Conservation (phyloP, 2,113 vertebrate genomes). For the Phoenicopterus ruber region DNA sequence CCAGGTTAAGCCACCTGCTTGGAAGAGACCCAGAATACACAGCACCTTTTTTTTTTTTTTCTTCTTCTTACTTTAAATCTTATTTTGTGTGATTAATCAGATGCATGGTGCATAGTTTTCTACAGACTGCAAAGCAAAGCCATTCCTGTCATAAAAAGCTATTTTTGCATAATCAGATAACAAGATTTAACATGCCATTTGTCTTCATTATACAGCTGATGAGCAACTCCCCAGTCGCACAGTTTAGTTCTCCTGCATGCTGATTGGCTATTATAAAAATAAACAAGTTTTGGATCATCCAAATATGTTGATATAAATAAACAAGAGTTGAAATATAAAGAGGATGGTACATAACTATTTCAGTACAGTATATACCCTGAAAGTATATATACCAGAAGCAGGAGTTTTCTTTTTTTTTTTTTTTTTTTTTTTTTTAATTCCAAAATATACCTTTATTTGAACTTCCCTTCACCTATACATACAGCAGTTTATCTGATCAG, state of each 20-base stretch:
- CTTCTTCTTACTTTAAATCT: neutral
- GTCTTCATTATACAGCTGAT: constrained; percentile 47
- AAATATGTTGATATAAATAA: neutral
- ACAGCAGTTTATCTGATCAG: neutral
- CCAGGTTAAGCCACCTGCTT: neutral
- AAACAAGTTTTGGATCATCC: neutral
- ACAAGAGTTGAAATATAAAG: neutral
- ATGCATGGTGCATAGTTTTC: neutral
- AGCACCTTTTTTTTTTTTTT: neutral
- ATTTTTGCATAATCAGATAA: constrained; percentile 15
- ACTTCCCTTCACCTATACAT: neutral
- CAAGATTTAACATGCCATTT: constrained; percentile 18
- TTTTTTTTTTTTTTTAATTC: no score
- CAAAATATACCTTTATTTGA: neutral
- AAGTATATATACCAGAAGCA: no score
- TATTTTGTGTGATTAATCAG: neutral
- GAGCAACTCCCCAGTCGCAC: neutral
- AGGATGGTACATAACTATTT: neutral
- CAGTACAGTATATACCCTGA: neutral
- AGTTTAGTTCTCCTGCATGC: neutral
- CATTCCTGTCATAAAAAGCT: constrained; percentile 7
- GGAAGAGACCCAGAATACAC: neutral
- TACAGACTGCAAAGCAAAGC: neutral
- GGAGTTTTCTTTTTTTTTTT: no score
- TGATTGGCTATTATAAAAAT: neutral